Conservation (phyloP, 92 coral and sea anemone species). For the Virgularia gustaviana region DNA sequence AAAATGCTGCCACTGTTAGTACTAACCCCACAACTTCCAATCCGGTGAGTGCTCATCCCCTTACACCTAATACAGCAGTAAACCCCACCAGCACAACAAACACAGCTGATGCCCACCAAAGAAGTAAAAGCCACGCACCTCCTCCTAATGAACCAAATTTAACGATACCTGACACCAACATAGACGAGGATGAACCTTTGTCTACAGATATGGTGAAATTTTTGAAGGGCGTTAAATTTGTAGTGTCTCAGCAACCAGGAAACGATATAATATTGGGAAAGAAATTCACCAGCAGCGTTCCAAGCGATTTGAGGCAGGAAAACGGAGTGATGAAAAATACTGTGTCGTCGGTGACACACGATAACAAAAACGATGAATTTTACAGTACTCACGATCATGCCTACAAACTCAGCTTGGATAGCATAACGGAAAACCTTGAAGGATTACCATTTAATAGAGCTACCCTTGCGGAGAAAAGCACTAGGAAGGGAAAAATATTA, state of each 20-base stretch:
- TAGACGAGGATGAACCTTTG: constrained; percentile 32
- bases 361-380: no score
- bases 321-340: constrained; percentile 27
- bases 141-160: no score
- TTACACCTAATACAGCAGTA: neutral
- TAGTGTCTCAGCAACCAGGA: constrained; percentile 32
- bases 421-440: no score
- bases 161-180: neutral
- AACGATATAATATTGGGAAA: constrained; percentile 34
- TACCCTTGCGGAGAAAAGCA: no score
- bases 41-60: neutral
- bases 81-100: neutral
- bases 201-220: constrained; percentile 34
- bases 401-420: no score
- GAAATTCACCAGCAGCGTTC: constrained; percentile 14
- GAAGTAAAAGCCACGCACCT: neutral
- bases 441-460: no score
- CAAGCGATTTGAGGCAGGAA: neutral
- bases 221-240: constrained; percentile 25
- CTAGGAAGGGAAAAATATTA: no score
- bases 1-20: neutral
- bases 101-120: neutral
- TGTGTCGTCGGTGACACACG: constrained; percentile 21
- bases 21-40: neutral
- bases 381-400: no score